phyloP scores from a whole-genome alignment of 2,888 invertebrate species.

The Caenorhabditis sp. region DNA sequence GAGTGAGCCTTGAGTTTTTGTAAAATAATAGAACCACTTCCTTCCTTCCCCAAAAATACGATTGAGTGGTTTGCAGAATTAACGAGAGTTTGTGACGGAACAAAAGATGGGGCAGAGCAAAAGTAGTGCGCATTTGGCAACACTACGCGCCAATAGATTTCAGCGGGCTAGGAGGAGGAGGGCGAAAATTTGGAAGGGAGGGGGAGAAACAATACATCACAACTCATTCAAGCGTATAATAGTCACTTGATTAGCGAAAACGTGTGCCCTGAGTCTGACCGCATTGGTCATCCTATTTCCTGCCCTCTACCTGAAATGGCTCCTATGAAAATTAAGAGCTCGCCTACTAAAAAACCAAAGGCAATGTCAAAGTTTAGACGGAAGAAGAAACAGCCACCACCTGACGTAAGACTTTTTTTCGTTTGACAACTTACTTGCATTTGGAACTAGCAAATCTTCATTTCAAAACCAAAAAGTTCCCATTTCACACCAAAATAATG shows the following conservation, averaged over 20 bases:
- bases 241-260: conserved; percentile 50
- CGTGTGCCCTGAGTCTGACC: conserved; percentile 26
- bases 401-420: conserved; percentile 42
- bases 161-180: conserved; percentile 21
- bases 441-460: not conserved
- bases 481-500: conserved; percentile 16
- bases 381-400: conserved; percentile 51
- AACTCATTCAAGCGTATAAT: conserved; percentile 57
- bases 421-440: not conserved
- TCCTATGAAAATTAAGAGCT: conserved; percentile 45
- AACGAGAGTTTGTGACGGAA: conserved; percentile 8
- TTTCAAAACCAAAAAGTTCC: too few species aligned
- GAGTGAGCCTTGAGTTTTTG: too few species aligned
- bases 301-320: conserved; percentile 17
- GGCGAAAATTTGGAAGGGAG: not conserved
- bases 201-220: conserved; percentile 45
- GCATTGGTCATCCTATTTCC: not conserved
- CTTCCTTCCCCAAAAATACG: too few species aligned
- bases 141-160: conserved; percentile 52
- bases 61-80: conserved; percentile 38
- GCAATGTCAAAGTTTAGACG: conserved; percentile 28
- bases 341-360: conserved; percentile 20
- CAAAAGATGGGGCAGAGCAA: conserved; percentile 26
- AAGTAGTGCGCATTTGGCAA: conserved; percentile 49
- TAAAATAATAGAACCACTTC: too few species aligned